phyloP scores from a whole-genome alignment of 2,797 vertebrate species.

The Betta splendens region DNA sequence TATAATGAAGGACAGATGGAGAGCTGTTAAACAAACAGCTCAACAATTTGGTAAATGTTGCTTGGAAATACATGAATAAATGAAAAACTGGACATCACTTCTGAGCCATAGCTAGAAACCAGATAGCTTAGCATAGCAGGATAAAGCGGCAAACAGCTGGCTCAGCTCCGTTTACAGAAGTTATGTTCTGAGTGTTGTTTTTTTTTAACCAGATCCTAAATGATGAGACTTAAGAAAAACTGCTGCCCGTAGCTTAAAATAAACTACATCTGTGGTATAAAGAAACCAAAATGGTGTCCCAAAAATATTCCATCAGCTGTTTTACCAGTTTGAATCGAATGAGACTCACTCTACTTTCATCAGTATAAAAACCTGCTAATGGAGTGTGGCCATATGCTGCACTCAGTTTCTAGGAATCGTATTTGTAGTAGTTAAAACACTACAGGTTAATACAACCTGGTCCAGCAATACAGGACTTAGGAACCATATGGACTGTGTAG shows the following conservation, averaged over 20 bases:
- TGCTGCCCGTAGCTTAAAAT: too few relatives aligned
- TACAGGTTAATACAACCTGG: slow-evolving; percentile 57
- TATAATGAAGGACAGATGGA: slow-evolving; percentile 21
- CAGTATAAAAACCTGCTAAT: slow-evolving; percentile 32
- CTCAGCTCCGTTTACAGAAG: not conserved
- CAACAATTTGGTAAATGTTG: slow-evolving; percentile 9
- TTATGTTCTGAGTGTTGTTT: too few relatives aligned
- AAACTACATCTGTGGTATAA: too few relatives aligned
- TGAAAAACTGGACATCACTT: not conserved
- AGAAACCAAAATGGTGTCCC: not conserved
- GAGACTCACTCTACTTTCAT: slow-evolving; percentile 9
- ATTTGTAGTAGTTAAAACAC: slow-evolving; percentile 73
- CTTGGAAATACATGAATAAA: not conserved
- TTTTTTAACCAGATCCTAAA: too few relatives aligned
- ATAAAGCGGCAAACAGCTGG: not conserved
- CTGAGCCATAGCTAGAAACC: not conserved
- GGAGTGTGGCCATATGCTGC: slow-evolving; percentile 24
- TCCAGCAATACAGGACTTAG: slow-evolving; percentile 45
- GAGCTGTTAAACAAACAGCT: slow-evolving; percentile 20
- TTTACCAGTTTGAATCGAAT: too few relatives aligned
- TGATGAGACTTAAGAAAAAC: too few relatives aligned
- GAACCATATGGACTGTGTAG: slow-evolving; percentile 1
- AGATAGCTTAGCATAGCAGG: not conserved
- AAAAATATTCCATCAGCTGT: slow-evolving; percentile 14
- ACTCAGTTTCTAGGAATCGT: slow-evolving; percentile 23